A percentile compares a stretch with the other conserved stretches of the same genome.
Evolutionary conservation across 2,797 vertebrate species (phyloP).

Genomic region (Pygocentrus nattereri): DNA sequence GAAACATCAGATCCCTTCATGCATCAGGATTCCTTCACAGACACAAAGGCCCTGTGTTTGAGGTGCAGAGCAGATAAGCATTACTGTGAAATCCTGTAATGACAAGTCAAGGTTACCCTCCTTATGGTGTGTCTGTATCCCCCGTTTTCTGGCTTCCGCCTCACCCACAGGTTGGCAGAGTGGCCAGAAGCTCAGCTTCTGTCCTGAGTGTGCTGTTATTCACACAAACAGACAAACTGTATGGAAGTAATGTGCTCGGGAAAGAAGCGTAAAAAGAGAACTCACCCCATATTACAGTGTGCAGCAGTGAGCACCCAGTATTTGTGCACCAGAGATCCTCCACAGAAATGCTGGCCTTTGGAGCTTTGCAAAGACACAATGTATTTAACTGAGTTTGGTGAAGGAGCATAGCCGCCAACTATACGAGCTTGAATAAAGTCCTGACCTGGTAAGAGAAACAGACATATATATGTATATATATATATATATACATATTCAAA

Average conservation of each 20-base stretch:
- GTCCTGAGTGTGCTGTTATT: not conserved
- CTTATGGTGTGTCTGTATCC: slow-evolving; percentile 41
- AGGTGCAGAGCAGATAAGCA: slow-evolving; percentile 36
- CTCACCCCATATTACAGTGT: slow-evolving; percentile 80
- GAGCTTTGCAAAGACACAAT: slow-evolving; percentile 81
- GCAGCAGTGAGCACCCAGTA: slow-evolving; percentile 81
- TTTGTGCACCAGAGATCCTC: slow-evolving; percentile 74
- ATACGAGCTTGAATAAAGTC: slow-evolving; percentile 69
- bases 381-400: slow-evolving; percentile 78
- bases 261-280: slow-evolving; percentile 9
- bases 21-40: not conserved
- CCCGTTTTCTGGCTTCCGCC: slow-evolving; percentile 50
- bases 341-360: slow-evolving; percentile 77
- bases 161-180: slow-evolving; percentile 1
- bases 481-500: too few relatives aligned
- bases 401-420: slow-evolving; percentile 75
- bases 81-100: slow-evolving; percentile 36
- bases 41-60: slow-evolving; percentile 23
- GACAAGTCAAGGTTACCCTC: slow-evolving; percentile 66
- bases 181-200: slow-evolving; percentile 3
- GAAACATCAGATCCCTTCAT: not conserved
- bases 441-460: slow-evolving; percentile 65
- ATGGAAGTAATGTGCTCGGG: not conserved
- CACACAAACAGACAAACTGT: not conserved
- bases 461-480: slow-evolving; percentile 5